These are phyloP conservation scores for Apamea anceps DNA, from an alignment of 2,888 invertebrate genomes.

Conservation along the genomic window DNA sequence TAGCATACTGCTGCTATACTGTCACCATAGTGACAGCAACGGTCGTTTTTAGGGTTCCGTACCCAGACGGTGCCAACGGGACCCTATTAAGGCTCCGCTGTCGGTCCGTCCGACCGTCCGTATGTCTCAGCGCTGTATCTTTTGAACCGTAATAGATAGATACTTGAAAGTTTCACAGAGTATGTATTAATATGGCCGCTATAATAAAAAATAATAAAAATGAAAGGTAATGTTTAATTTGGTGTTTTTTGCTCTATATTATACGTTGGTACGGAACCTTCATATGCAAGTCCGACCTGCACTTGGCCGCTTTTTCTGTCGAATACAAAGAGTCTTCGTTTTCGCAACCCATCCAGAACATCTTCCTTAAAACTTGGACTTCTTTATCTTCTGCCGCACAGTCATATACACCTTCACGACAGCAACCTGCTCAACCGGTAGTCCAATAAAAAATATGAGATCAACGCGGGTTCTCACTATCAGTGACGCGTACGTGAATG, in stretches of 20 bases:
- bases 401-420: slow-evolving; percentile 29
- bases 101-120: background rate
- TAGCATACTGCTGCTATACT: no score
- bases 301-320: background rate
- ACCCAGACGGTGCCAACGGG: background rate
- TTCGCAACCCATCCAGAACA: background rate
- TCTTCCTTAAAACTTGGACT: background rate
- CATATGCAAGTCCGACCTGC: no score
- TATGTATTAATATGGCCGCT: background rate
- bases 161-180: no score
- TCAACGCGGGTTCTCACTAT: slow-evolving; percentile 36
- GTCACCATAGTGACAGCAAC: background rate
- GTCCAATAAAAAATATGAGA: slow-evolving; percentile 22
- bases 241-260: no score
- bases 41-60: background rate
- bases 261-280: no score
- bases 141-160: no score
- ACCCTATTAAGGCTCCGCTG: background rate
- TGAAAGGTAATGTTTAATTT: no score
- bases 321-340: background rate
- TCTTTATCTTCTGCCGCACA: slow-evolving; percentile 9
- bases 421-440: background rate
- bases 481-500: slow-evolving; percentile 47
- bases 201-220: background rate
- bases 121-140: no score